These are phyloP conservation scores for Pachliopta kotzebuea DNA, from an alignment of 2,888 invertebrate genomes.

Conservation along the genomic window DNA sequence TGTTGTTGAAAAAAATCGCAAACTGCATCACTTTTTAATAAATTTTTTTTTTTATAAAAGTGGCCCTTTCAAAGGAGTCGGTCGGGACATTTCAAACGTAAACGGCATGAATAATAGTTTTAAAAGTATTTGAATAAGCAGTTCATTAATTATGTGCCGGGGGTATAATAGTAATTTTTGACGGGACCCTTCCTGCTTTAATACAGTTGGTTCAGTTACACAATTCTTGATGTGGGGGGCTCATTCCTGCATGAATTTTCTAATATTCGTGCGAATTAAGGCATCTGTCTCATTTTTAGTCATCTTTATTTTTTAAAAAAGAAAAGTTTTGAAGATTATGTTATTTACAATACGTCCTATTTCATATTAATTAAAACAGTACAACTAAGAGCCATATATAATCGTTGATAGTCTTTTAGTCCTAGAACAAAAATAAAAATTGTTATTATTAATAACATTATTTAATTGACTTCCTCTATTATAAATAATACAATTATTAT, in stretches of 20 bases:
- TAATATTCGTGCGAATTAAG: conserved; percentile 20
- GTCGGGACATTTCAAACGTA: conserved; percentile 76
- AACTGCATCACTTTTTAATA: conserved; percentile 65
- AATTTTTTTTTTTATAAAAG: conserved; percentile 60
- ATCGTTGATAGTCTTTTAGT: too few relatives aligned
- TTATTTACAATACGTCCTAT: neutral
- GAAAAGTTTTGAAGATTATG: neutral
- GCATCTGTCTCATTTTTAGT: conserved; percentile 17
- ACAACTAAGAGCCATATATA: neutral
- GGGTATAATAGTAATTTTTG: conserved; percentile 78
- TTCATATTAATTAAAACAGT: neutral
- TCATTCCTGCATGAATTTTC: conserved; percentile 34
- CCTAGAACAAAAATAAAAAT: too few relatives aligned
- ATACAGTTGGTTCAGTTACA: conserved; percentile 68
- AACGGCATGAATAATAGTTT: conserved; percentile 80
- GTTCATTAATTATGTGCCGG: conserved; percentile 75
- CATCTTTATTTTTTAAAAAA: neutral
- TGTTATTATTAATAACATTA: too few relatives aligned
- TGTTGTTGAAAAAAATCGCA: conserved; percentile 56
- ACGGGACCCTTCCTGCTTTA: conserved; percentile 77
- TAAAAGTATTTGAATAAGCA: conserved; percentile 79
- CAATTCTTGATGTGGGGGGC: conserved; percentile 58
- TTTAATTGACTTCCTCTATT: too few relatives aligned
- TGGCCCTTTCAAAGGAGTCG: conserved; percentile 67
- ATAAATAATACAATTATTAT: too few relatives aligned